Conservation (phyloP, 2,797 vertebrate species). For the Florisuga fusca region DNA sequence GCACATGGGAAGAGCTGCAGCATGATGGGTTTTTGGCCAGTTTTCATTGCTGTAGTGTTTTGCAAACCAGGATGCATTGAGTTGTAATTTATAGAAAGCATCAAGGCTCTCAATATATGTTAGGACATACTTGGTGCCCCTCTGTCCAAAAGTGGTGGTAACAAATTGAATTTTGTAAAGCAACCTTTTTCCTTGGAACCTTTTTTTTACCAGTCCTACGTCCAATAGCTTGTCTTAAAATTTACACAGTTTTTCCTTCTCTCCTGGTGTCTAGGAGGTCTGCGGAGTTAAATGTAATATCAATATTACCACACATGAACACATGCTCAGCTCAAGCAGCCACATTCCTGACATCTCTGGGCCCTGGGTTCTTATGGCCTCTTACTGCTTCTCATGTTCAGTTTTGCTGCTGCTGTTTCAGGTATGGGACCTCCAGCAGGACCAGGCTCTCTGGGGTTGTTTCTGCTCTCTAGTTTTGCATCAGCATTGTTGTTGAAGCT, state of each 20-base stretch:
- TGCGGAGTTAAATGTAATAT: background rate
- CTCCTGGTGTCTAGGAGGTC: background rate
- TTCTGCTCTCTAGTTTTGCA: background rate
- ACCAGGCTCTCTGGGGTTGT: background rate
- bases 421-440: background rate
- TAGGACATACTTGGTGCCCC: background rate
- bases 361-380: background rate
- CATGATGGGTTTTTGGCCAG: background rate
- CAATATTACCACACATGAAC: fast-evolving
- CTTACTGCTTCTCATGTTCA: background rate
- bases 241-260: fast-evolving
- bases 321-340: background rate
- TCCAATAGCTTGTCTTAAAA: background rate
- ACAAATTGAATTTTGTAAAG: background rate
- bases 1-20: background rate
- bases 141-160: background rate
- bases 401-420: background rate
- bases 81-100: background rate
- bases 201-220: background rate
- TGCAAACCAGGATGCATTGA: background rate
- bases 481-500: background rate
- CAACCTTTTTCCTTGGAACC: background rate
- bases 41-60: background rate
- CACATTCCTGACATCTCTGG: background rate
- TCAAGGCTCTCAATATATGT: background rate